A percentile compares a stretch with the other conserved stretches of the same genome.
Conservation (phyloP, 2,888 invertebrate species). For the Disparrhopalites patrizii region DNA sequence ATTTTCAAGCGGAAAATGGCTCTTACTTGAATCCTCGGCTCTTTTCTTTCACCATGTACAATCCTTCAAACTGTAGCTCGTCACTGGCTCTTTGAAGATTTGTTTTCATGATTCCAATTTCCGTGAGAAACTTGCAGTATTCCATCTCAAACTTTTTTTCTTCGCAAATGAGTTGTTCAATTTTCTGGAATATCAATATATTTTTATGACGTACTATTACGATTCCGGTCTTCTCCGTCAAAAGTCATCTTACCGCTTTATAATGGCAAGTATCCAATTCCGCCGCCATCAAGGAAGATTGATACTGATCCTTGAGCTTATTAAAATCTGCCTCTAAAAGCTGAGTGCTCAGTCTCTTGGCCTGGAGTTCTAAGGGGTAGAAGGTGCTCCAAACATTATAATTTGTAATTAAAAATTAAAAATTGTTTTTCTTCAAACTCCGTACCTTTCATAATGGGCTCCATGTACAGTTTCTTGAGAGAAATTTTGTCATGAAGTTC, state of each 20-base stretch:
- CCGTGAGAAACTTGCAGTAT: not conserved
- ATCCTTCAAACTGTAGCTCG: not conserved
- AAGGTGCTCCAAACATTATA: not conserved
- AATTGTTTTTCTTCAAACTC: not conserved
- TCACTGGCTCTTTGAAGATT: conserved; percentile 13
- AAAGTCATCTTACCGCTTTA: not conserved
- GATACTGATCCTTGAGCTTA: conserved; percentile 11
- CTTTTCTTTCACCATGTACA: conserved; percentile 19
- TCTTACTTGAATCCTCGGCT: conserved; percentile 20
- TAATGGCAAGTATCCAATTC: conserved; percentile 18
- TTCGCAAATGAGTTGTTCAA: not conserved
- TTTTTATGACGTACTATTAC: too few species aligned
- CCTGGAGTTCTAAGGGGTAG: conserved; percentile 11
- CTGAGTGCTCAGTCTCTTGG: conserved; percentile 9
- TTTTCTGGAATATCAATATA: too few species aligned
- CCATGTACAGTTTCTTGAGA: conserved; percentile 18
- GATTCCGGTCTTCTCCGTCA: too few species aligned
- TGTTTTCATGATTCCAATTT: conserved; percentile 4
- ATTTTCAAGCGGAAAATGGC: not conserved
- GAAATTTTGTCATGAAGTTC: conserved; percentile 19
- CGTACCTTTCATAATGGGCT: conserved; percentile 22
- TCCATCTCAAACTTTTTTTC: conserved; percentile 4
- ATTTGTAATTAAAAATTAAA: too few species aligned
- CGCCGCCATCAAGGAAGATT: conserved; percentile 8
- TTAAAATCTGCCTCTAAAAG: conserved; percentile 7